Evolutionary conservation across 1,140 invertebrate genomes (phyloP), one percentile per base, ranked within the genome.

Genomic region (Microplitis mediator): DNA sequence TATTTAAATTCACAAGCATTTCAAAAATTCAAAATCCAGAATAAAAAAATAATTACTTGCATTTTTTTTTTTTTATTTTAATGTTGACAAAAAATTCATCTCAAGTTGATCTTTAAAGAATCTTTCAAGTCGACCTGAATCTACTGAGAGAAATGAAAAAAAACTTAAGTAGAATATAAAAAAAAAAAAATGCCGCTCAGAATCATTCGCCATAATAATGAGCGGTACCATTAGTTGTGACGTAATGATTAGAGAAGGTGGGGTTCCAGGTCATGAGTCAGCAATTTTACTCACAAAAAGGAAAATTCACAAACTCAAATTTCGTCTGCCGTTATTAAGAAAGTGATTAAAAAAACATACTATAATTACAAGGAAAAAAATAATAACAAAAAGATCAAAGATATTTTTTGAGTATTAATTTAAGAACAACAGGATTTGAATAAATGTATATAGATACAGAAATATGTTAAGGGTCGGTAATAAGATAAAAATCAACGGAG

Each of bases 141-240:
- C 61, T 13, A 23, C 23, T 45, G 39, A 45, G 6, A 6, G n/a
- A 5, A 31, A 23, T 3, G 14, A 50, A 31, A 58, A 23, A 58
- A 23, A 54, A 14, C 4, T 54, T 16, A 16, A 9, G 45, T 50
- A 11, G 23, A n/a, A 23, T 23, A 23, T 23, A 23, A 23, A 23
- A 23, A 11, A 50, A n/a, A 39, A 36, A 65, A 50, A 50, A 9
- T 5, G 45, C 45, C 8, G 31, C 23, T 9, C 56, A 58, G 34
- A 39, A 65, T 65, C 63, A 65, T 65, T 45, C 63, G 45, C 63
- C 14, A 65, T 65, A 31, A 65, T 65, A 65, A 65, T 39, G 63
- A 65, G 45, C 63, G 45, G 4, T 65, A 65, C 34, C 63, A 65
- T 65, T 51, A 65, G 63, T 65, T 36, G 63, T 23, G 63, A 63